Base-by-base conservation (phyloP, 1,140 invertebrate species). In the Harlomillsia oculata region DNA sequence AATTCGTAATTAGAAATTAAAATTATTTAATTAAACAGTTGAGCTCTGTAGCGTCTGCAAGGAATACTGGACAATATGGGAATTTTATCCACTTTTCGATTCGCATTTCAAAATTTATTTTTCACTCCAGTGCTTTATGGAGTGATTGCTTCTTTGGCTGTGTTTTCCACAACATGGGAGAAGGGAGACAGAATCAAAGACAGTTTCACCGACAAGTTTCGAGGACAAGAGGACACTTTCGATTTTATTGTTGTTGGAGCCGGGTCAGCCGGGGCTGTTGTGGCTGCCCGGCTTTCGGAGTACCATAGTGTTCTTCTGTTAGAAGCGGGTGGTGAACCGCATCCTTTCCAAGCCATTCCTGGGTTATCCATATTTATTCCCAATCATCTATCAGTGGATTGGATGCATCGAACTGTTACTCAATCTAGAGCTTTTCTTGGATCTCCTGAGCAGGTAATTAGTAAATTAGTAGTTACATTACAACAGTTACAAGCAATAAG, bases 81-180 rank as follows among this genome's bases (percentile, higher is more conserved):
- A 5, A 58, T 58, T 37, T 44, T 58, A 18, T 58, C 56, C 2
- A 49, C 56, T 21, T 58, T 58, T 58, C 56, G 56, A 2, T 58
- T 58, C 40, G 56, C 56, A 2, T 58, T 58, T 28, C 56, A 58
- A 34, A 58, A 58, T 29, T 21, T 58, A 16, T 58, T 58, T 52
- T 58, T 58, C 13, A 52, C 48, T 3, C 56, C 56, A 9, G 43
- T 58, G n/a, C n/a, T 58, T 3, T 58, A 58, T 16, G 56, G 56
- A 18, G 56, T 58, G 5, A 58, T 58, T 18, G 56, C 56, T 13
- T 58, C 56, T 11, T 32, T 58, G 0, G 56, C 56, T 25, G 50
- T 58, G 20, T 58, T 58, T 50, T 44, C 48, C 21, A 36, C 56
- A 3, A 50, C 41, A 0, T 58, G 56, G 56, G 56, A 58, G 14